These are phyloP conservation scores for Morus bassanus DNA, from an alignment of 2,797 vertebrate species.

Conservation along the genomic window DNA sequence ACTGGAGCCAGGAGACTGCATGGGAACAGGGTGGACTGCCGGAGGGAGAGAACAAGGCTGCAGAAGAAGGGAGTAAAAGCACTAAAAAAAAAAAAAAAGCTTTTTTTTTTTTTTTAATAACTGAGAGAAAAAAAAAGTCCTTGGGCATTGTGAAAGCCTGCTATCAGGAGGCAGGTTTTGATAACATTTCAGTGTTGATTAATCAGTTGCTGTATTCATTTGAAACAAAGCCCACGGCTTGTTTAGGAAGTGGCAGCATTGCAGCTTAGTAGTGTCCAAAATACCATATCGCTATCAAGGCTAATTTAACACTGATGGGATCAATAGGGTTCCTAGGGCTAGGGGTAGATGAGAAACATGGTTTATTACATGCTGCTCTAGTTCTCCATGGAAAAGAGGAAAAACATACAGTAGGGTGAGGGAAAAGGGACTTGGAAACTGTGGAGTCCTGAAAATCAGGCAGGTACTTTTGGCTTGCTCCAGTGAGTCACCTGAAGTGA, in stretches of 20 bases:
- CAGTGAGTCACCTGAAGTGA: background rate
- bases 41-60: background rate
- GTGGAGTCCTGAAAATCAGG: background rate
- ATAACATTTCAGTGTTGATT: conserved; percentile 35
- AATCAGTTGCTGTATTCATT: background rate
- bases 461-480: background rate
- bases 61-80: background rate
- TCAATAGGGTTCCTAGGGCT: conserved; percentile 24
- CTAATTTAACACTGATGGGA: conserved; percentile 42
- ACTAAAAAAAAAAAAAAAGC: background rate
- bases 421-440: background rate
- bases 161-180: background rate
- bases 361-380: background rate
- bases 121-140: background rate
- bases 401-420: background rate
- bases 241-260: conserved; percentile 18
- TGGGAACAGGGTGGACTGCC: background rate
- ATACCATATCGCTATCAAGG: background rate
- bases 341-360: conserved; percentile 1
- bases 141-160: background rate
- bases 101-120: background rate
- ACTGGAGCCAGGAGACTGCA: accelerated
- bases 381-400: background rate
- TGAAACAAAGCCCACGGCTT: background rate
- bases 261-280: background rate